Evolutionary conservation across 2,797 vertebrate species (phyloP), one percentile per base, ranked within the genome.

Genomic region (Helicolenus hilgendorfi): DNA sequence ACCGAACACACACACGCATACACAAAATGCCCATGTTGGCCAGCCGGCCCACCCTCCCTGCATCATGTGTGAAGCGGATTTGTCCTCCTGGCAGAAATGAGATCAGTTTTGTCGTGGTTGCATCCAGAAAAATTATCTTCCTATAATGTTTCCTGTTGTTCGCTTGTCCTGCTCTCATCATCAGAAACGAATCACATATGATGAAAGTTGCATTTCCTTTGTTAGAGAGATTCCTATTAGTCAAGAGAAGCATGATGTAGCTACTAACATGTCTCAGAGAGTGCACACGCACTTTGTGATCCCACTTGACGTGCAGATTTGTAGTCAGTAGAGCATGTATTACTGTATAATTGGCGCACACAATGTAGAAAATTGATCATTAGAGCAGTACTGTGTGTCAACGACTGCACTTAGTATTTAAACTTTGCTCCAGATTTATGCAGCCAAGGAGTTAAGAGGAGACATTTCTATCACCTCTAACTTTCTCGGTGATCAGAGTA

Each of bases 11-110:
- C 67, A 63, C 55, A 38, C 69, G 20, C 9, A 14, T 5, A 27
- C 33, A 27, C 62, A 74, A 13, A 62, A 65, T 68, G 18, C 27
- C 7, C 15, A 63, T 18, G 24, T 65, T 64, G 35, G 31, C 59
- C 22, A 6, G 31, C 31, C 1, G 3, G 22, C 64, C 49, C 59
- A 22, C 15, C 45, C 20, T 68, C 36, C 22, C 49, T 45, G 24
- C 68, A 63, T 65, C 45, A 71, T 82, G 67, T 87, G 62, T 73
- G 53, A 83, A 73, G 65, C 56, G 26, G 72, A 83, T 88, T 85
- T 81, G 27, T 64, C 55, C 45, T 79, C 7, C 49, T 56, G 55
- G n/a, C 45, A 80, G 67, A 76, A 55, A 15, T 62, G n/a, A 68
- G 36, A 59, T 74, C 60, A 60, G 36, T 58, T 65, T 59, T 73